These are phyloP conservation scores for Dilophus febrilis DNA, from an alignment of 2,888 invertebrate species.

Conservation along the genomic window DNA sequence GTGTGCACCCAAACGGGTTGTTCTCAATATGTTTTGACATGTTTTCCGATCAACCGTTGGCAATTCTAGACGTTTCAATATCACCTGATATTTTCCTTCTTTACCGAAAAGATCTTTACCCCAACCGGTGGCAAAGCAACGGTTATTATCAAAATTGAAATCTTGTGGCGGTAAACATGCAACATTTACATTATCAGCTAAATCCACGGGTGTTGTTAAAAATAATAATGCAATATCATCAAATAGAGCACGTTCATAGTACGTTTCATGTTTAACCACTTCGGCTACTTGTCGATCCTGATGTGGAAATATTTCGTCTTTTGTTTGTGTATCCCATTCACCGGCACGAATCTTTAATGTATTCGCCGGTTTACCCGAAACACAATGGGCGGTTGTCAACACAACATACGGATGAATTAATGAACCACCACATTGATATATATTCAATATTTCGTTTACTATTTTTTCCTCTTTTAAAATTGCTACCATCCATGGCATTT, in stretches of 20 bases:
- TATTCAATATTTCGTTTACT: constrained; percentile 11
- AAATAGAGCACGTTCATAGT: constrained; percentile 42
- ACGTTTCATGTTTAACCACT: constrained; percentile 38
- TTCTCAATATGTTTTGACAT: constrained; percentile 32
- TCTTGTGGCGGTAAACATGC: constrained; percentile 39
- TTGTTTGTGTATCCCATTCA: constrained; percentile 63
- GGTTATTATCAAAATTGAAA: constrained; percentile 29
- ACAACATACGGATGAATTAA: constrained; percentile 36
- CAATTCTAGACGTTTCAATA: constrained; percentile 45
- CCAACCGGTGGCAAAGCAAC: constrained; percentile 57
- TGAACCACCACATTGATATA: constrained; percentile 35
- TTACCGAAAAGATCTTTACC: constrained; percentile 37
- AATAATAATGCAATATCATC: constrained; percentile 54
- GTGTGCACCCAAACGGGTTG: constrained; percentile 42
- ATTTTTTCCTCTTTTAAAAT: constrained; percentile 20
- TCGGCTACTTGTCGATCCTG: constrained; percentile 42
- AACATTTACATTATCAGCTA: constrained; percentile 46
- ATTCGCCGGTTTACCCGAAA: constrained; percentile 21
- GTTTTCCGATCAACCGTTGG: constrained; percentile 37
- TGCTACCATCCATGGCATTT: constrained; percentile 43
- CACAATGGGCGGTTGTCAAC: constrained; percentile 68
- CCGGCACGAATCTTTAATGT: constrained; percentile 43
- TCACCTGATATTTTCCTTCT: constrained; percentile 35
- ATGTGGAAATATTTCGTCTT: constrained; percentile 43
- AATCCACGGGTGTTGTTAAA: constrained; percentile 36